Evolutionary conservation across 1,140 invertebrate species (phyloP), one percentile per base, ranked within the genome.

Genomic region (Neotoxoptera formosana): DNA sequence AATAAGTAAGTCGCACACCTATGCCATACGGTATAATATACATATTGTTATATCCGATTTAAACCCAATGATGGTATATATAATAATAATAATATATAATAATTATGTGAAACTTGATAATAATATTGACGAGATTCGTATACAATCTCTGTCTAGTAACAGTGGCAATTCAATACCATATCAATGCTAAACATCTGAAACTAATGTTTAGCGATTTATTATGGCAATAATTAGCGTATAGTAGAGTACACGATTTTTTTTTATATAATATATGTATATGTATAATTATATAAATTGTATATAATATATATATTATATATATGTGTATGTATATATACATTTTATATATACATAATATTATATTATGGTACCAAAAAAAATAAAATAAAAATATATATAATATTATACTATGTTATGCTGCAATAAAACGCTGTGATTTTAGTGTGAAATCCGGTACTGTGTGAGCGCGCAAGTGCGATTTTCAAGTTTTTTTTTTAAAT

Each of bases 141-240:
- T 91, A 30, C 30, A 86, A 90, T 93, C 91, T 93, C 51, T 93
- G 91, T 93, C 91, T 93, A 93, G 91, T 93, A 93, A 93, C 91
- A 93, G 81, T 93, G 91, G 91, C 91, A 93, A 93, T 93, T 93
- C 81, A 93, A 93, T 93, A 93, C 91, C 91, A 93, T 93, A 93
- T 93, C 91, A 93, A 86, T 84, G 76, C 91, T 93, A 93, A 93
- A 93, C 91, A 84, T 93, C n/a, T 76, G 36, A 86, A 51, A 51
- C 20, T 34, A 81, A 56, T 86, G 91, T 93, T 93, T 93, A 93
- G 91, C 81, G 25, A 93, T 84, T 93, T 93, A 93, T 93, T 93
- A 93, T 93, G 91, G 91, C 91, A 93, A 93, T 93, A 93, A 93
- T 93, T 93, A 93, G 91, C 91, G 51, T 93, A 76, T 76, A 76